Evolutionary conservation across 2,113 vertebrate genomes (phyloP).

Genomic region (Erpornis zantholeuca): DNA sequence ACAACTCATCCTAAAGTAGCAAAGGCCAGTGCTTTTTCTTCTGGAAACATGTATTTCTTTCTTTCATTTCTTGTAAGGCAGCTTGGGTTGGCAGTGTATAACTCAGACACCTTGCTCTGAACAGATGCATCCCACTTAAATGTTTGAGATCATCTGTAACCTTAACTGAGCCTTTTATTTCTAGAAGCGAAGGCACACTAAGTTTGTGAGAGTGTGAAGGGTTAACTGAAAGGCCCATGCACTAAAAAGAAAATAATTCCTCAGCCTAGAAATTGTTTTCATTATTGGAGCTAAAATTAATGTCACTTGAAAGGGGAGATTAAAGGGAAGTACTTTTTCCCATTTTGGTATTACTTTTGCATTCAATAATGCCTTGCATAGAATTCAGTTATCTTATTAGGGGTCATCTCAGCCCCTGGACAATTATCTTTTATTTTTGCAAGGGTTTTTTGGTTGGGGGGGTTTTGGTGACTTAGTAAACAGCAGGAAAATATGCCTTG

Average conservation of each 20-base stretch:
- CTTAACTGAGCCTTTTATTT: neutral
- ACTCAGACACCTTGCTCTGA: neutral
- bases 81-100: neutral
- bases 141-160: neutral
- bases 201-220: neutral
- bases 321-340: neutral
- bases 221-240: neutral
- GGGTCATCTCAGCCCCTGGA: neutral
- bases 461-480: neutral
- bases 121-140: neutral
- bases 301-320: constrained; percentile 38
- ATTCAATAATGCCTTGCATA: neutral
- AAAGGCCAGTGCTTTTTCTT: neutral
- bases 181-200: neutral
- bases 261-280: neutral
- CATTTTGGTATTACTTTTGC: constrained; percentile 1
- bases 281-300: constrained; percentile 3
- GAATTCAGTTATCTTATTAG: neutral
- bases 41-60: neutral
- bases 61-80: neutral
- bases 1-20: neutral
- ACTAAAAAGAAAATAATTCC: neutral
- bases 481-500: neutral
- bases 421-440: neutral
- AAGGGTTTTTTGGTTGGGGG: neutral